These are phyloP conservation scores for Coracopsis vasa DNA, from an alignment of 2,113 vertebrate genomes.

Conservation along the genomic window DNA sequence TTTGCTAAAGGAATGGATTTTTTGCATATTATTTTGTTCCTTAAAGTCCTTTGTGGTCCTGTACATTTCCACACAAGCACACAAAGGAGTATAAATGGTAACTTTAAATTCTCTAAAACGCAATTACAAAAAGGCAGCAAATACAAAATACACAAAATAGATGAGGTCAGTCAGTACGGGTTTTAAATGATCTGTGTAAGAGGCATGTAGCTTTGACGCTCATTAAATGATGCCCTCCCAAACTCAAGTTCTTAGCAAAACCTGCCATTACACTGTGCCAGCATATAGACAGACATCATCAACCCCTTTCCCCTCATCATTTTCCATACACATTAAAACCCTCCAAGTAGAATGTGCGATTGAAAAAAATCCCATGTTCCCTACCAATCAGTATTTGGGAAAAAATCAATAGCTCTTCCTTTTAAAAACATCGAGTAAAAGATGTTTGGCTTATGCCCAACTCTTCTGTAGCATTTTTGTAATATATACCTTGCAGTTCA, in stretches of 20 bases:
- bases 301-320: not conserved
- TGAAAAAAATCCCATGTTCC: not conserved
- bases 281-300: not conserved
- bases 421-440: not conserved
- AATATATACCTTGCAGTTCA: not conserved
- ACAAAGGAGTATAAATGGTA: not conserved
- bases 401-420: not conserved
- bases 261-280: not conserved
- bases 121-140: not conserved
- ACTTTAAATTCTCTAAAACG: not conserved
- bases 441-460: not conserved
- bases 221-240: not conserved
- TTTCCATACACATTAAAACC: not conserved
- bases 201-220: not conserved
- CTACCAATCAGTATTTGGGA: not conserved
- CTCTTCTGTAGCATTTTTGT: not conserved
- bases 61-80: rapidly evolving
- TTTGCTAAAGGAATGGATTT: not conserved
- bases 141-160: not conserved
- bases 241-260: not conserved
- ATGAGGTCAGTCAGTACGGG: not conserved
- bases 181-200: not conserved
- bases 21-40: not conserved
- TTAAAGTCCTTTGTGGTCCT: not conserved
- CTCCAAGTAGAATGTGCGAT: not conserved